A percentile compares a stretch with the other conserved stretches of the same genome.
These are phyloP conservation scores for Bettongia penicillata DNA, from an alignment of 2,113 vertebrate species.

Conservation along the genomic window DNA sequence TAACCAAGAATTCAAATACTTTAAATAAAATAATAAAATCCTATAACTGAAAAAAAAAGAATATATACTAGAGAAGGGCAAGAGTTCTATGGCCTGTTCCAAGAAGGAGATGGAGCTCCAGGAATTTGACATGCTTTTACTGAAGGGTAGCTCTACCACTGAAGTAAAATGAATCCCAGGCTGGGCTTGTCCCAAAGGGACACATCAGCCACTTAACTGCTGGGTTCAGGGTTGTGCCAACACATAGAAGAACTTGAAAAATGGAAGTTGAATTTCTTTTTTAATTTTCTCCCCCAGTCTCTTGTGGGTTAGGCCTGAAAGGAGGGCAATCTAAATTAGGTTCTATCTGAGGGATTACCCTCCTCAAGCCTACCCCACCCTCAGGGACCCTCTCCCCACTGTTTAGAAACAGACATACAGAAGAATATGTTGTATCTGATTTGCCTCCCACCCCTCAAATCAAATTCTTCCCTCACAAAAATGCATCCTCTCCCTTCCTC, in stretches of 20 bases:
- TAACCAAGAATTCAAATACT: constrained; percentile 9
- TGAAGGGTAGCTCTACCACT: background rate
- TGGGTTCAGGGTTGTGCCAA: background rate
- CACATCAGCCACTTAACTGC: background rate
- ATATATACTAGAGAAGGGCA: background rate
- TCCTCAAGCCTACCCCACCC: background rate
- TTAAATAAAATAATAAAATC: constrained; percentile 2
- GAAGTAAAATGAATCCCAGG: background rate
- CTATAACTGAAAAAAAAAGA: background rate
- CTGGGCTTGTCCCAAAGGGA: background rate
- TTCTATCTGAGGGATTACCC: background rate
- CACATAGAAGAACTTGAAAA: background rate
- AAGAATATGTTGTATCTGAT: background rate
- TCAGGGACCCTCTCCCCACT: background rate
- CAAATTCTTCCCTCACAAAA: background rate
- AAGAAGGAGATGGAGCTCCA: background rate
- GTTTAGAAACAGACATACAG: background rate
- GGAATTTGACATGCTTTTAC: background rate
- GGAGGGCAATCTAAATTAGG: background rate
- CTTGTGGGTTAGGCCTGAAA: background rate
- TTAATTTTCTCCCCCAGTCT: background rate
- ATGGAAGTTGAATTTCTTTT: background rate
- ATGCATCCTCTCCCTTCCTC: background rate
- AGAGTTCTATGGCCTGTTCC: background rate
- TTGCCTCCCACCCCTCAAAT: background rate